Base-by-base conservation (phyloP, 1,140 invertebrate genomes). In the Pachypsylla venusta region DNA sequence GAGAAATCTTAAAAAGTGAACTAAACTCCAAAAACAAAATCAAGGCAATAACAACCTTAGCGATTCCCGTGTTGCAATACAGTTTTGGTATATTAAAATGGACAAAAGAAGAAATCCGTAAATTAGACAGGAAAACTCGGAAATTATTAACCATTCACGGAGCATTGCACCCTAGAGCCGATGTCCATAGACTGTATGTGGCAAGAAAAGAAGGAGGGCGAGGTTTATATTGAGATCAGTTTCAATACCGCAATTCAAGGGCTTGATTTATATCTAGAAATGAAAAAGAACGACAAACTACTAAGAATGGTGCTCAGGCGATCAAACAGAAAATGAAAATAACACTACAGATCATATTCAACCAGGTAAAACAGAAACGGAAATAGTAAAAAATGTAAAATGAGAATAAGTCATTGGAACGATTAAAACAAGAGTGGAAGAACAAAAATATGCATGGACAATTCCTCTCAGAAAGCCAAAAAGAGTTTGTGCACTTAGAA, bases 51-150 rank as follows among this genome's bases (percentile, higher is more conserved):
- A 27, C 14, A 19, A 19, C 54, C 2, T 27, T 55, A 24, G 54
- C 54, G n/a, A 27, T 55, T 19, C 54, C 54, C 19, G 54, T 55
- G 7, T 19, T 55, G 7, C 19, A 55, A n/a, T 55, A 55, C 24
- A 22, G 54, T n/a, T 55, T 55, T 55, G 25, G 55, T 19, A 27
- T 27, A 26, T 26, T 28, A 12, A 30, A 57, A 27, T 28, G 28
- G 16, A 57, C 16, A 5, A 30, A 27, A 57, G 28, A 57, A 57
- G 26, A 30, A 16, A 28, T 27, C 2, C 25, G 28, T 10, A 35
- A 19, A 19, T 10, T 27, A 19, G 26, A 57, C 14, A 57, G 28
- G 28, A 57, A 30, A 57, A 30, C 25, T 19, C 16, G 42, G 16
- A 48, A 48, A 19, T 5, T 48, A 19, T 22, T 48, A 3, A 48